phyloP scores from a whole-genome alignment of 2,113 vertebrate species.

The Crotalus horridus region DNA sequence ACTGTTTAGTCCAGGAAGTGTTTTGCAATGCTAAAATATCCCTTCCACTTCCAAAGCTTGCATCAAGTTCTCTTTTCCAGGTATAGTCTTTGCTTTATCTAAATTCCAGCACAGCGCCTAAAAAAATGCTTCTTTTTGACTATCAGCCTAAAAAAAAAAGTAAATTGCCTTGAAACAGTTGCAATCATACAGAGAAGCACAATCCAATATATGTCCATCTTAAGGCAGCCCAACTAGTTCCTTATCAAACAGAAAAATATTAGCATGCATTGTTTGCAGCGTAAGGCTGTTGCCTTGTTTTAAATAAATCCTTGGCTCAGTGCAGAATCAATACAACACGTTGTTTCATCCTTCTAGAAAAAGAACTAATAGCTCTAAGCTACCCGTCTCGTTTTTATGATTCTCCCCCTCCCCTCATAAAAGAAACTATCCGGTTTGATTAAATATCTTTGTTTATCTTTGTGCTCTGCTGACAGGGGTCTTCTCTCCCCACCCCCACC shows the following conservation, averaged over 20 bases:
- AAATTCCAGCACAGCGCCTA: slow-evolving; percentile 62
- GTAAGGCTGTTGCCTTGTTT: slow-evolving; percentile 45
- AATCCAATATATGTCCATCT: slow-evolving; percentile 53
- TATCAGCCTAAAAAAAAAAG: slow-evolving; percentile 66
- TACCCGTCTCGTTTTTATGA: slow-evolving; percentile 34
- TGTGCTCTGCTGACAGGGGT: slow-evolving; percentile 81
- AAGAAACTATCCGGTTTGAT: slow-evolving; percentile 64
- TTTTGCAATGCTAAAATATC: slow-evolving; percentile 21
- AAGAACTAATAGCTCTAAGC: slow-evolving; percentile 50
- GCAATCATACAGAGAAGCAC: slow-evolving; percentile 43
- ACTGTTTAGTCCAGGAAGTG: slow-evolving; percentile 33
- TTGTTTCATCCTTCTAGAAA: slow-evolving; percentile 42
- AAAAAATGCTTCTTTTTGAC: slow-evolving; percentile 67
- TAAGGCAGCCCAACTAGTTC: slow-evolving; percentile 52
- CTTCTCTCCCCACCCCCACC: slow-evolving; percentile 78
- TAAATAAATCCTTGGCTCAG: slow-evolving; percentile 34
- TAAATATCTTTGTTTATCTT: slow-evolving; percentile 75
- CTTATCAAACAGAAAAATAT: slow-evolving; percentile 43
- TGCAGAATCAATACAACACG: slow-evolving; percentile 66
- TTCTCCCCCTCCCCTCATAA: not conserved
- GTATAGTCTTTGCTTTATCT: slow-evolving; percentile 48
- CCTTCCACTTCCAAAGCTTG: slow-evolving; percentile 35
- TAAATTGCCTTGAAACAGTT: slow-evolving; percentile 65
- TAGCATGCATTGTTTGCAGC: slow-evolving; percentile 61
- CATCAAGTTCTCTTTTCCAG: slow-evolving; percentile 42